phyloP scores from a whole-genome alignment of 2,888 invertebrate genomes.

The Malthinus flaveolus region DNA sequence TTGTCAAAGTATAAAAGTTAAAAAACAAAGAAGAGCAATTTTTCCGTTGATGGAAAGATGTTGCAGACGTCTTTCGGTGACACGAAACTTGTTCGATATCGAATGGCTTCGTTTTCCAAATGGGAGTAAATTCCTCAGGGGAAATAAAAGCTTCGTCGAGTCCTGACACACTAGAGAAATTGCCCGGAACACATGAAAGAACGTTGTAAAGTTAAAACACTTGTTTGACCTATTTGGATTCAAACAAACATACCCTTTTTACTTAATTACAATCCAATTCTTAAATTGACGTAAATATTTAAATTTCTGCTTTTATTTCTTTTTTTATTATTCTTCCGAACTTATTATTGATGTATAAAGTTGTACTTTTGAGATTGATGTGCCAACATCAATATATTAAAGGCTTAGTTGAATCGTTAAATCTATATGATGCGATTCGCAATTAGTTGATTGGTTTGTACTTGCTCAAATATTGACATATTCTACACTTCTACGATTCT shows the following conservation, averaged over 20 bases:
- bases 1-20: no score
- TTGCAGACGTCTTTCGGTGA: conserved; percentile 40
- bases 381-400: no score
- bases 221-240: conserved; percentile 45
- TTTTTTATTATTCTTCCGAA: conserved; percentile 12
- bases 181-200: conserved; percentile 49
- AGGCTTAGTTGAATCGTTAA: no score
- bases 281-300: no score
- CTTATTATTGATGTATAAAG: not conserved
- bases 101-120: conserved; percentile 48
- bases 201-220: conserved; percentile 44
- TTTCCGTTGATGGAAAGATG: conserved; percentile 29
- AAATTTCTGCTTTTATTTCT: not conserved
- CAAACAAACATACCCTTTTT: conserved; percentile 45
- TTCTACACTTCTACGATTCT: no score
- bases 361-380: no score
- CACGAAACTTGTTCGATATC: conserved; percentile 50
- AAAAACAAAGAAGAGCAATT: conserved; percentile 15
- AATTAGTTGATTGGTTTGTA: no score
- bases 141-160: conserved; percentile 55
- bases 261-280: conserved; percentile 46
- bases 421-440: no score
- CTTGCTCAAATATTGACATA: no score
- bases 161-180: conserved; percentile 48
- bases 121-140: conserved; percentile 50